These are phyloP conservation scores for Coelopa pilipes DNA, from an alignment of 2,888 invertebrate genomes.

Conservation along the genomic window DNA sequence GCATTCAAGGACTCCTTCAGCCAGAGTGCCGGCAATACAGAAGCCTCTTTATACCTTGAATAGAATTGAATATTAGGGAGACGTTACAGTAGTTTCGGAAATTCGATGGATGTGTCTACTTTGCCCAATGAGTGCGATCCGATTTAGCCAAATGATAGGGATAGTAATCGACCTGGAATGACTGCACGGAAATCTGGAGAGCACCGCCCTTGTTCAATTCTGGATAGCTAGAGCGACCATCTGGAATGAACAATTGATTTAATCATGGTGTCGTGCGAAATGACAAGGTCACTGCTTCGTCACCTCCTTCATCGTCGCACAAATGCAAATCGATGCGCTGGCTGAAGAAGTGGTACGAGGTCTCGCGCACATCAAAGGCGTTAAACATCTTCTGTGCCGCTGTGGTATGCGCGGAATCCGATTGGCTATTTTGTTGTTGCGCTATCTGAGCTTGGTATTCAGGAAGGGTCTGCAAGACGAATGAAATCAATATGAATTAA, in stretches of 20 bases:
- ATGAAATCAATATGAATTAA: neutral
- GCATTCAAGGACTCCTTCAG: conserved; percentile 83
- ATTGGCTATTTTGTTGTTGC: conserved; percentile 67
- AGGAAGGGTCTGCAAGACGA: conserved; percentile 70
- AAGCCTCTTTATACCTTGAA: conserved; percentile 77
- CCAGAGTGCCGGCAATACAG: conserved; percentile 86
- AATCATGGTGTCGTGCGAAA: neutral
- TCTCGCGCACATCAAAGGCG: conserved; percentile 93
- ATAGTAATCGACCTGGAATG: conserved; percentile 92
- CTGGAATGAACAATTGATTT: conserved; percentile 64
- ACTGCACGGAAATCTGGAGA: conserved; percentile 87
- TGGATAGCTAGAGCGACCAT: conserved; percentile 86
- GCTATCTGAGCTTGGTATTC: conserved; percentile 79
- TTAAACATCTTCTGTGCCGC: conserved; percentile 76
- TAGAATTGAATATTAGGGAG: neutral
- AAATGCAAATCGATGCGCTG: conserved; percentile 95
- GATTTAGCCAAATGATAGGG: conserved; percentile 94
- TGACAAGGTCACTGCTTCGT: no score
- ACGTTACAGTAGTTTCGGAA: neutral
- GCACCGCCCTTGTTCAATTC: conserved; percentile 90
- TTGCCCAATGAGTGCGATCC: conserved; percentile 90
- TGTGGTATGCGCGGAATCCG: conserved; percentile 61
- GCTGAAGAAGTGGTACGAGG: conserved; percentile 95
- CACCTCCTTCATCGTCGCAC: conserved; percentile 93
- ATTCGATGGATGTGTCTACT: conserved; percentile 64